Conservation (phyloP, 2,113 vertebrate genomes). For the Xiphorhynchus elegans region DNA sequence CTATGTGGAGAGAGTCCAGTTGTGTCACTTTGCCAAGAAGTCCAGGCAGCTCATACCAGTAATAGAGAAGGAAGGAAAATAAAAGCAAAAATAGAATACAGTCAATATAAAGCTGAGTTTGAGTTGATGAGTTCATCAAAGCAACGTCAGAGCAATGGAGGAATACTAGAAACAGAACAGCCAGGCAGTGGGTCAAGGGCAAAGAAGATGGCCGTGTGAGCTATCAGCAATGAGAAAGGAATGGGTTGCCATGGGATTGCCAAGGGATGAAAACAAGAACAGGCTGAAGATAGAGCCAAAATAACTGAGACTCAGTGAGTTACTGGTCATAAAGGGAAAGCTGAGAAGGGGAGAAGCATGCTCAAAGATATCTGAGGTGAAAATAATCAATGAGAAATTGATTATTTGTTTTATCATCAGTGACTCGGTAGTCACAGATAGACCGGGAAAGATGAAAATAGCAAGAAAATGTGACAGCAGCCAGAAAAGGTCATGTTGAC, state of each 20-base stretch:
- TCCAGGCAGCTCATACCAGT: not conserved
- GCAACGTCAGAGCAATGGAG: not conserved
- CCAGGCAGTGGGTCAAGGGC: not conserved
- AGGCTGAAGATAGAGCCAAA: not conserved
- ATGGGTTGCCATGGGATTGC: not conserved
- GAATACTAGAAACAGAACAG: not conserved
- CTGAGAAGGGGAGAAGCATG: not conserved
- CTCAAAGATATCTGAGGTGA: not conserved
- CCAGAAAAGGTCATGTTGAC: not conserved
- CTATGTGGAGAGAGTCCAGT: not conserved
- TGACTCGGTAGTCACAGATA: not conserved
- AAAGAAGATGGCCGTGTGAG: not conserved
- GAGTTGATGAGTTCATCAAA: not conserved
- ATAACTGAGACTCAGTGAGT: not conserved
- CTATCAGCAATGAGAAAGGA: not conserved
- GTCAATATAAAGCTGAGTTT: not conserved
- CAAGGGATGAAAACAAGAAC: not conserved
- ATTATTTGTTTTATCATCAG: conserved; percentile 24
- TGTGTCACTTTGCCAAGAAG: not conserved
- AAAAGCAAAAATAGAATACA: not conserved
- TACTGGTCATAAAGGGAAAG: not conserved
- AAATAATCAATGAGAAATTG: conserved; percentile 35
- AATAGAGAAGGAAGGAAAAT: not conserved
- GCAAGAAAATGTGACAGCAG: not conserved
- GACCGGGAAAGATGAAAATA: not conserved